phyloP scores from a whole-genome alignment of 2,797 vertebrate species.

The Onychomys torridus region DNA sequence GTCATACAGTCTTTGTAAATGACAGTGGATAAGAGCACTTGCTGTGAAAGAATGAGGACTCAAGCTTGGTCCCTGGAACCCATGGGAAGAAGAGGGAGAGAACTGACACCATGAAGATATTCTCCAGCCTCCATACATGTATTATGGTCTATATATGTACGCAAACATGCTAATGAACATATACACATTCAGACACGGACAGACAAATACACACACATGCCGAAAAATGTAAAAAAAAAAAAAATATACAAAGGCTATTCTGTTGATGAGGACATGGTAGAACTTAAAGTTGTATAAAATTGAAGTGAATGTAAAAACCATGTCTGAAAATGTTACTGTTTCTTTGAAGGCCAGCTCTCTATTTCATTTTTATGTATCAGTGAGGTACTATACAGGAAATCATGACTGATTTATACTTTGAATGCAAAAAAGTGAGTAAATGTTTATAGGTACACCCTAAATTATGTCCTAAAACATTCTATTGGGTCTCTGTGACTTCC shows the following conservation, averaged over 20 bases:
- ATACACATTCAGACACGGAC: not conserved
- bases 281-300: conserved; percentile 4
- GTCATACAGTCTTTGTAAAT: conserved; percentile 19
- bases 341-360: conserved; percentile 38
- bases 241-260: not conserved
- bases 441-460: not conserved
- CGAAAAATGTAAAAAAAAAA: too few species aligned
- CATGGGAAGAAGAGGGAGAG: not conserved
- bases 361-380: not conserved
- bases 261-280: conserved; percentile 19
- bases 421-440: not conserved
- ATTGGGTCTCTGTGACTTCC: not conserved
- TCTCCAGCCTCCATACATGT: not conserved
- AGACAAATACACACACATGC: not conserved
- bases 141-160: not conserved
- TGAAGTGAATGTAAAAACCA: not conserved
- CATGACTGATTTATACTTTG: not conserved
- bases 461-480: not conserved
- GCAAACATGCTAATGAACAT: not conserved
- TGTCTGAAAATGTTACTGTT: conserved; percentile 39
- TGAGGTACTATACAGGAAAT: conserved; percentile 3
- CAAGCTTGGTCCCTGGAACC: not conserved
- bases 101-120: not conserved
- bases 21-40: not conserved
- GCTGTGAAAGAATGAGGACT: not conserved